Base-by-base conservation (phyloP, 2,113 vertebrate genomes). In the Verasper variegatus region DNA sequence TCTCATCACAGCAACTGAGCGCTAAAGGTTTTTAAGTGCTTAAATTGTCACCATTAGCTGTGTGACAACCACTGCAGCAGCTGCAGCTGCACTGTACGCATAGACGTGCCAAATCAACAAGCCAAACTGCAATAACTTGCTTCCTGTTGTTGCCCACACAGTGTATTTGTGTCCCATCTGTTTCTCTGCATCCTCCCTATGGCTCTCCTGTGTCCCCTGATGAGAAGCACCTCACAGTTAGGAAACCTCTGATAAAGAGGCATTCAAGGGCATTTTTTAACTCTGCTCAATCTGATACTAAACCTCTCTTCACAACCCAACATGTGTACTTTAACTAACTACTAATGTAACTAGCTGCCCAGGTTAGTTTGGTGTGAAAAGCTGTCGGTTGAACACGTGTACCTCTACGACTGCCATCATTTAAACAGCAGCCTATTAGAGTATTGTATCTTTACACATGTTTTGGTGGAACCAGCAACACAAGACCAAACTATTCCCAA, bases 401-500 rank as follows among this genome's bases (percentile, higher is more conserved):
- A 11, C 56, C 26, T 59, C 26, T 59, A 5, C 2, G 47, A 24
- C 54, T 23, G 18, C 0, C 40, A 18, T 51, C 18, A 51, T 51
- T 51, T 2, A 51, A 9, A 18, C 47, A 5, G 1, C 15, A 20
- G 17, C 47, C 5, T 17, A 42, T 42, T 3, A 51, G 1, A 27
- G 4, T 17, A 0, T 12, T 15, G 26, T 26, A 11, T 69, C 5
- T 26, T 55, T 9, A 26, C 15, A 45, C 24, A 23, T 23, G 12
- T 3, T 62, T 37, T 61, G 47, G 31, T 61, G 17, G 5, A 12
- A 26, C 51, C 13, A 61, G 56, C 26, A 42, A 27, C 15, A 64
- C 45, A 67, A 61, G 31, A 59, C 11, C 67, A n/a, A 79, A 64
- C 21, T 20, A 35, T 55, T 70, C 57, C 52, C 26, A 21, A 64